These are phyloP conservation scores for Alouatta palliata DNA, from an alignment of 2,113 vertebrate genomes.

Conservation along the genomic window DNA sequence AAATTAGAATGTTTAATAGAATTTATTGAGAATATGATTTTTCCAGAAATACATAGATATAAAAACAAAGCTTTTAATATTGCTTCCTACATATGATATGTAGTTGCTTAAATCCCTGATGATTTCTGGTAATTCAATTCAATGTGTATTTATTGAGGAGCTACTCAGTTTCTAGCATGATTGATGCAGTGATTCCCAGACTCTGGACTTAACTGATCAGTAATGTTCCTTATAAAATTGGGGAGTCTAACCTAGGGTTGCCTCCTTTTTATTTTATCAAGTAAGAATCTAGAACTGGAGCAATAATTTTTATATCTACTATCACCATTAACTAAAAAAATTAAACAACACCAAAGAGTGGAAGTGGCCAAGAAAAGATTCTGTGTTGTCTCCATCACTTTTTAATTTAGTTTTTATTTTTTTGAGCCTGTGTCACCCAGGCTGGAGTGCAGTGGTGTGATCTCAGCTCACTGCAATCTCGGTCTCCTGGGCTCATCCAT, in stretches of 20 bases:
- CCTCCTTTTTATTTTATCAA: constrained; percentile 6
- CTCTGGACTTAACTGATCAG: background rate
- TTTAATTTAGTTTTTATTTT: no score
- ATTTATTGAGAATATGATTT: constrained; percentile 12
- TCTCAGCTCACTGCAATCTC: no score
- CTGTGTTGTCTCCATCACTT: background rate
- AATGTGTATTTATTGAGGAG: background rate
- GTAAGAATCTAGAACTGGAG: background rate
- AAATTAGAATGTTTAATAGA: constrained; percentile 11
- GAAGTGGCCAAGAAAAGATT: background rate
- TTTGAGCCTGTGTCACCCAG: no score
- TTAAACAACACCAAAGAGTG: background rate
- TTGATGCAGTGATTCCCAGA: background rate
- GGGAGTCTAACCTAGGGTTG: background rate
- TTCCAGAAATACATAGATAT: background rate
- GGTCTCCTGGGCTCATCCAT: no score
- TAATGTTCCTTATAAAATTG: background rate
- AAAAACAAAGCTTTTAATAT: background rate
- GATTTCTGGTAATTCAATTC: constrained; percentile 16
- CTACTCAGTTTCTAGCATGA: background rate
- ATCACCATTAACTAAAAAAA: background rate
- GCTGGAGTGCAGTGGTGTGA: no score
- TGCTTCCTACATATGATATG: background rate
- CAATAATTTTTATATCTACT: background rate
- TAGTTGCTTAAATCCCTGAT: background rate